phyloP scores from a whole-genome alignment of 2,797 vertebrate species.

The Liparis tanakae region DNA sequence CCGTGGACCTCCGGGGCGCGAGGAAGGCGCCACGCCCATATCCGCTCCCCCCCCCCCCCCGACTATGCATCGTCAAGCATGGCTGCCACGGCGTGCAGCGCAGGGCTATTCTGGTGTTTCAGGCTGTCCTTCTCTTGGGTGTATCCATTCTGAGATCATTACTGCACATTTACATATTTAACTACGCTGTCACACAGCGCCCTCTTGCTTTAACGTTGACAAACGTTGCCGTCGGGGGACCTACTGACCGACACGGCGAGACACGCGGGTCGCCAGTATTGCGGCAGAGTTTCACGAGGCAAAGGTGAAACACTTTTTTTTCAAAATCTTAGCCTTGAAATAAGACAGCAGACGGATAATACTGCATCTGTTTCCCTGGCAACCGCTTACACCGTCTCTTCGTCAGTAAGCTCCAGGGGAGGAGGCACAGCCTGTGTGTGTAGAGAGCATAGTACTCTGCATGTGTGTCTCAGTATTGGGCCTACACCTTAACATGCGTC shows the following conservation, averaged over 20 bases:
- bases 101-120: conserved; percentile 21
- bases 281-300: conserved; percentile 41
- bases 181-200: background rate
- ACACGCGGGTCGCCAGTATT: conserved; percentile 25
- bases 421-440: conserved; percentile 26
- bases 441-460: conserved; percentile 5
- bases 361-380: conserved; percentile 81
- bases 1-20: background rate
- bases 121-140: conserved; percentile 12
- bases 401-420: conserved; percentile 59
- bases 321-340: conserved; percentile 49
- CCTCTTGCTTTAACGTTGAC: conserved; percentile 7
- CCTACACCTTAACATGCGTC: conserved; percentile 1
- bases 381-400: conserved; percentile 70
- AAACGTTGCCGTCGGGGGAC: background rate
- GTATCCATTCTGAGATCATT: conserved; percentile 13
- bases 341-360: conserved; percentile 57
- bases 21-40: conserved; percentile 19
- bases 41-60: background rate
- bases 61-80: conserved; percentile 19
- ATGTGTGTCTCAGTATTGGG: conserved; percentile 19
- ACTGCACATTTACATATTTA: background rate
- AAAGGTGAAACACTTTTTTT: conserved; percentile 57
- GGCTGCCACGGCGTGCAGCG: background rate
- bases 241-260: conserved; percentile 18